A percentile compares a stretch with the other conserved stretches of the same genome.
Evolutionary conservation across 2,888 invertebrate genomes (phyloP).

Genomic region (Lasioglossum calceatum): DNA sequence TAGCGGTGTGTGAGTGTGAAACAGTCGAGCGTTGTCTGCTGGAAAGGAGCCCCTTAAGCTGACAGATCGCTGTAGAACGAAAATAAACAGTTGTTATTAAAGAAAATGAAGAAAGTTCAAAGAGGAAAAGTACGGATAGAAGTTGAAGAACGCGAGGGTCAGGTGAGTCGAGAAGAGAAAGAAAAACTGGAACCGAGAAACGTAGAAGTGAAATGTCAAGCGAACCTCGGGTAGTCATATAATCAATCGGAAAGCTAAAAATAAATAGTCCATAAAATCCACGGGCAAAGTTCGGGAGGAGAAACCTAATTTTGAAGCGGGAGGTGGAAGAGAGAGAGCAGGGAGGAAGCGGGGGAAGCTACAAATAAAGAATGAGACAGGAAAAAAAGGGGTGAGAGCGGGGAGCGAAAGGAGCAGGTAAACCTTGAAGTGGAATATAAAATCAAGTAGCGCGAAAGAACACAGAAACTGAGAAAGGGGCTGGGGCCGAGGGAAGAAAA

Average conservation of each 20-base stretch:
- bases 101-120: not conserved
- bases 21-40: no score
- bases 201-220: not conserved
- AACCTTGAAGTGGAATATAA: constrained; percentile 15
- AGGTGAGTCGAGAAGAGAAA: not conserved
- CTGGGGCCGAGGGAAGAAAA: not conserved
- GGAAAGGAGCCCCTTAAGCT: no score
- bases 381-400: not conserved
- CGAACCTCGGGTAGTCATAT: not conserved
- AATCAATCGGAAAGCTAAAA: not conserved
- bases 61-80: not conserved
- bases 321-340: not conserved
- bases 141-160: not conserved
- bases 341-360: not conserved
- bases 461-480: constrained; percentile 2
- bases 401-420: not conserved
- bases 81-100: not conserved
- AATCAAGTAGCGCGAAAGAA: constrained; percentile 13
- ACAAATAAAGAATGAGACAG: constrained; percentile 11
- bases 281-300: not conserved
- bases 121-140: not conserved
- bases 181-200: not conserved
- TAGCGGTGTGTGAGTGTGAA: no score
- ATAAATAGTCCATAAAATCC: constrained; percentile 2
- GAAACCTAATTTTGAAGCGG: not conserved